These are phyloP conservation scores for Talpa occidentalis DNA, from an alignment of 2,113 vertebrate species.

Conservation along the genomic window DNA sequence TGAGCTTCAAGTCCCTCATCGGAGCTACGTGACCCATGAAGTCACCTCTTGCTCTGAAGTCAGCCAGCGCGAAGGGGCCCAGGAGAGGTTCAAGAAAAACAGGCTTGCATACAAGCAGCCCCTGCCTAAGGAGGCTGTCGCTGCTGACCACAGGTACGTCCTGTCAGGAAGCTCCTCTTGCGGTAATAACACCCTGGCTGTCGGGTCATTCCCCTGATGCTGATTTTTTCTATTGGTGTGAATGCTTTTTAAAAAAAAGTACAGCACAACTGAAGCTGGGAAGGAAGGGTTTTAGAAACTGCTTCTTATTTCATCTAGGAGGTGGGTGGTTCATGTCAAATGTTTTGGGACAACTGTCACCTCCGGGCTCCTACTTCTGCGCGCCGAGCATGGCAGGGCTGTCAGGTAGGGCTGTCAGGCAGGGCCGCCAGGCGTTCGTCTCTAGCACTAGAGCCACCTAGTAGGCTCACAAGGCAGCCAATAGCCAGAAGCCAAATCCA, in stretches of 20 bases:
- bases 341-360: background rate
- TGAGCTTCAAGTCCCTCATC: constrained; percentile 31
- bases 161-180: background rate
- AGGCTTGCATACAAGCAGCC: background rate
- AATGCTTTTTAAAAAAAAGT: background rate
- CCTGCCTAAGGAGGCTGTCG: background rate
- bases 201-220: background rate
- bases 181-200: too few species aligned
- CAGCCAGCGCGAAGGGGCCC: background rate
- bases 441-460: too few species aligned
- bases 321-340: background rate
- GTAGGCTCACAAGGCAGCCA: too few species aligned
- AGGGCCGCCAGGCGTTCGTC: too few species aligned
- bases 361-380: background rate
- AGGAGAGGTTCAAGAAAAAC: background rate
- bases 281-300: background rate
- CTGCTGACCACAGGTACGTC: background rate
- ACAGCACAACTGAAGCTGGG: background rate
- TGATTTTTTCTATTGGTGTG: background rate
- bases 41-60: background rate
- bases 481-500: background rate
- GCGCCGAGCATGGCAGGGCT: too few species aligned
- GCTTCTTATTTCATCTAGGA: background rate
- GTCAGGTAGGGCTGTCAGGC: too few species aligned
- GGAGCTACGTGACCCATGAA: background rate